These are phyloP conservation scores for Apeira syringaria DNA, from an alignment of 2,888 invertebrate species.

Conservation along the genomic window DNA sequence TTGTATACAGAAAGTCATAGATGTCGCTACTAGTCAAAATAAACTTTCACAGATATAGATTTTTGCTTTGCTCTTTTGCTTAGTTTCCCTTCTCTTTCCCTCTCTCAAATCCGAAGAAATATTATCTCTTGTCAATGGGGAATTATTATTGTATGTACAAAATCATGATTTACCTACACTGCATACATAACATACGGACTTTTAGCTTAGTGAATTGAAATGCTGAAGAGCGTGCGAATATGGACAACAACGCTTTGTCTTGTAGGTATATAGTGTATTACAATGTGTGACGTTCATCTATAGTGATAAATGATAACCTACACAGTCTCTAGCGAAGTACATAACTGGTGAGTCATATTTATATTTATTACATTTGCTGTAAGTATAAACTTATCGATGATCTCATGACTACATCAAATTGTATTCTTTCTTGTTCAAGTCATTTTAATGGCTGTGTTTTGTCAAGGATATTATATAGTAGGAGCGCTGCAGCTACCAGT, in stretches of 20 bases:
- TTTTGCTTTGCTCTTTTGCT: conserved; percentile 36
- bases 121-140: conserved; percentile 24
- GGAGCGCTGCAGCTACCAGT: too few relatives aligned
- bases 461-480: too few relatives aligned
- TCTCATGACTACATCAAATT: conserved; percentile 64
- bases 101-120: conserved; percentile 31
- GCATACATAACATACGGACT: conserved; percentile 1
- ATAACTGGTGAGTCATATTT: conserved; percentile 80
- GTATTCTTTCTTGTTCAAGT: conserved; percentile 41
- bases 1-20: conserved; percentile 39
- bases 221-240: conserved; percentile 47
- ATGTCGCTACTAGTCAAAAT: conserved; percentile 55
- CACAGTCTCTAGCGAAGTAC: conserved; percentile 64
- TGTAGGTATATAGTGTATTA: conserved; percentile 46
- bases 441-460: too few relatives aligned
- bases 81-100: conserved; percentile 65
- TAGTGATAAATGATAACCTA: conserved; percentile 76
- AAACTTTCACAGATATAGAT: conserved; percentile 25
- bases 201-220: conserved; percentile 30
- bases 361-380: conserved; percentile 80
- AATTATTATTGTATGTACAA: conserved; percentile 8
- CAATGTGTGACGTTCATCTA: conserved; percentile 69
- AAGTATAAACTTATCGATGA: conserved; percentile 72
- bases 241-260: conserved; percentile 44
- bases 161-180: conserved; percentile 8